phyloP scores from a whole-genome alignment of 2,797 vertebrate species.

The Cephalopachus bancanus region DNA sequence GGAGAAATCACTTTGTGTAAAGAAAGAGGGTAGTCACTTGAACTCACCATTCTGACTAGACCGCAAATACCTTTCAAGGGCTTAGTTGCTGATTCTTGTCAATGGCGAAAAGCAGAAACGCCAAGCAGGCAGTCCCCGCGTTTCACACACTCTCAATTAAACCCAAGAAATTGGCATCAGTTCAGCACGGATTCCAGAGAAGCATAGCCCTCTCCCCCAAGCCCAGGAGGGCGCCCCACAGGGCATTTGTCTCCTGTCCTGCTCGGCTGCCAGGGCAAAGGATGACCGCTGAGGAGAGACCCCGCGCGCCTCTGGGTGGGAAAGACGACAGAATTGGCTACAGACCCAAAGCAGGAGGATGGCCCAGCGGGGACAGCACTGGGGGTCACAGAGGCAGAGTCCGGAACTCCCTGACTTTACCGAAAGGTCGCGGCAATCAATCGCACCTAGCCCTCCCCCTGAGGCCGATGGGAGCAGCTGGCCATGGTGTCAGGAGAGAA shows the following conservation, averaged over 20 bases:
- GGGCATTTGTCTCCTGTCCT: background rate
- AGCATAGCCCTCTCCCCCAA: background rate
- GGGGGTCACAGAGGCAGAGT: too few species aligned
- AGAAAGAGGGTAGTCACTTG: background rate
- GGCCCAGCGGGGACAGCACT: too few species aligned
- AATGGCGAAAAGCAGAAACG: background rate
- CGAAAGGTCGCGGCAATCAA: too few species aligned
- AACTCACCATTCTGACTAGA: background rate
- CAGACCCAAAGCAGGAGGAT: too few species aligned
- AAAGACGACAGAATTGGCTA: too few species aligned
- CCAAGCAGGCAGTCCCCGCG: background rate
- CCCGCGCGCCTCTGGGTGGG: too few species aligned
- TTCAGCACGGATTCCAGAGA: background rate
- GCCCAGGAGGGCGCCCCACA: background rate
- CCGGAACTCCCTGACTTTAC: too few species aligned
- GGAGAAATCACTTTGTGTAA: background rate
- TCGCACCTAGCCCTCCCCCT: too few species aligned
- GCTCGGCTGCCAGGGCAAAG: background rate
- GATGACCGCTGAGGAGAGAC: too few species aligned
- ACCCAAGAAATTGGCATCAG: background rate
- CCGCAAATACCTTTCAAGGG: background rate
- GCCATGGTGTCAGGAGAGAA: too few species aligned
- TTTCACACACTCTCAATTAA: background rate
- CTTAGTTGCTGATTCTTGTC: background rate
- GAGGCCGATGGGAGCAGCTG: too few species aligned